Evolutionary conservation across 2,888 invertebrate genomes (phyloP), one percentile per base, ranked within the genome.

Genomic region (Dasysyrphus albostriatus): DNA sequence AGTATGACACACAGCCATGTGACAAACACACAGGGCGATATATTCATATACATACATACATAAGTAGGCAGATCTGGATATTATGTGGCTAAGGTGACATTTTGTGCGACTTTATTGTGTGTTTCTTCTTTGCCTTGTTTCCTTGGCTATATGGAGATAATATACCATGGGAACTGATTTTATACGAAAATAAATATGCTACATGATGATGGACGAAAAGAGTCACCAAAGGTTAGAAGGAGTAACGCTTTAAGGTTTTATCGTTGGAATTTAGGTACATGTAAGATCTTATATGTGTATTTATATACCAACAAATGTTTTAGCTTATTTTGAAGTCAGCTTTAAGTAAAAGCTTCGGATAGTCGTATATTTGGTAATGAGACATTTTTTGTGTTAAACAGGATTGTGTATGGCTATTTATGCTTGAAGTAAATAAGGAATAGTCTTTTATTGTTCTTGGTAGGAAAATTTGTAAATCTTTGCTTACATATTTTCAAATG

Each of bases 151-250:
- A 7, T 19, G 16, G 16, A 2, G 58, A 44, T 24, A 47, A 44
- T 24, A 47, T n/a, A 69, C 72, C 84, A 80, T 84, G 84, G 84
- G 84, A 84, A 84, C 80, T 19, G 59, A 80, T 70, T 83, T 69
- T 61, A n/a, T n/a, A 34, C 5, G 54, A 74, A 19, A 78, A 19
- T 39, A 44, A 61, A 72, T 72, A 34, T 70, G 56, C 63, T 70
- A 42, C 42, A 67, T 59, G 58, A 14, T 34, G 61, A 42, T 24
- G 61, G 69, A 69, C 47, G 19, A 70, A 63, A 79, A 63, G 42
- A 70, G 79, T 83, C 74, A 79, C 24, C 39, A 65, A 70, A 80
- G 83, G 80, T 79, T 84, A 84, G 37, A 49, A 80, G 65, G 56
- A 80, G 37, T 56, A 80, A 61, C 69, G 47, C 63, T 56, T 79